Percentiles rank a stretch among this genome's conserved stretches.
These are phyloP conservation scores for Ylistrum balloti DNA, from an alignment of 1,140 invertebrate species.

Conservation along the genomic window DNA sequence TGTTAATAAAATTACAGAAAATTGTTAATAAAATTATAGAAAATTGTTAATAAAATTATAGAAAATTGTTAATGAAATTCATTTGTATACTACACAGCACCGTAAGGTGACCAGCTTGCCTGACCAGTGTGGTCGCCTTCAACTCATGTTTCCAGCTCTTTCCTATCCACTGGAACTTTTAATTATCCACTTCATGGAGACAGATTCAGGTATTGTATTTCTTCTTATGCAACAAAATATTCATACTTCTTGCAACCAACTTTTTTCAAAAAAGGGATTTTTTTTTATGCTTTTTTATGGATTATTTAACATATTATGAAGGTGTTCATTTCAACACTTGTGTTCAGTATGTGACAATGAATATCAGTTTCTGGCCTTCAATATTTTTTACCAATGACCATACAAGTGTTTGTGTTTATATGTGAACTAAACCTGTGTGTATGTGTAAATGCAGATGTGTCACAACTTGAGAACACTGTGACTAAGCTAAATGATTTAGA, in stretches of 20 bases:
- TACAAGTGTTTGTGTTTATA: too few relatives aligned
- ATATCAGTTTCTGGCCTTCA: too few relatives aligned
- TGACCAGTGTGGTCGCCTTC: constrained; percentile 52
- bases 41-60: neutral
- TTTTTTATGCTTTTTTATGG: too few relatives aligned
- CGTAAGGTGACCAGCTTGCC: constrained; percentile 48
- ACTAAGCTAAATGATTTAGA: neutral
- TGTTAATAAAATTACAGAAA: neutral
- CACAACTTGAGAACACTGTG: neutral
- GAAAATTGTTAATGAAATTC: neutral
- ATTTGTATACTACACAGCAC: constrained; percentile 41
- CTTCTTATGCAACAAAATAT: neutral
- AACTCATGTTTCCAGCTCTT: constrained; percentile 56
- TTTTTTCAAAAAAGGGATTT: too few relatives aligned
- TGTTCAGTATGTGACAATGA: too few relatives aligned
- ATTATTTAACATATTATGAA: too few relatives aligned
- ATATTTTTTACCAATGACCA: too few relatives aligned
- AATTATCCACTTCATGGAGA: constrained; percentile 58
- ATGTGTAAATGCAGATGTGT: neutral
- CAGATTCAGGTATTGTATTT: constrained; percentile 55
- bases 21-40: neutral
- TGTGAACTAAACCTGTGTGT: too few relatives aligned
- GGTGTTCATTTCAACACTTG: too few relatives aligned
- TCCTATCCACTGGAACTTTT: constrained; percentile 60
- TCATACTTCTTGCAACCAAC: too few relatives aligned